phyloP scores from a whole-genome alignment of 2,113 vertebrate species.

The Hippocampus mohnikei region DNA sequence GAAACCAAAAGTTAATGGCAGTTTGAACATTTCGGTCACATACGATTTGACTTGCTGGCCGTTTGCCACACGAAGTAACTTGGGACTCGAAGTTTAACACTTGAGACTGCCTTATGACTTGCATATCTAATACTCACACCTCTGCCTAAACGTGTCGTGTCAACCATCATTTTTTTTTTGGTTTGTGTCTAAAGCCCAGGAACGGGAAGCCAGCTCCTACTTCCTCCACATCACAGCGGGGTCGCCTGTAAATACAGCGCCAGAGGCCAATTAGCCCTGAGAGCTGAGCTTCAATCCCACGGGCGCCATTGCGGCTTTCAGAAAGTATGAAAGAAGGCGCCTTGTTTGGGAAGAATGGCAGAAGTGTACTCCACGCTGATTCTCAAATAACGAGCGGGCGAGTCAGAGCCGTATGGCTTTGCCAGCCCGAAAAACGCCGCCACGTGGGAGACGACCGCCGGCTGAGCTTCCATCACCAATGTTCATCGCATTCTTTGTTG shows the following conservation, averaged over 20 bases:
- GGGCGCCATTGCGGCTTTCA: slow-evolving; percentile 51
- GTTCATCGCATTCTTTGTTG: neutral
- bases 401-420: slow-evolving; percentile 15
- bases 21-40: too few relatives aligned
- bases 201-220: slow-evolving; percentile 14
- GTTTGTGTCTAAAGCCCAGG: neutral
- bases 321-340: slow-evolving; percentile 48
- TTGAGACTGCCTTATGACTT: neutral
- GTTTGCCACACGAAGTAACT: neutral
- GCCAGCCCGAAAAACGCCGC: slow-evolving; percentile 23
- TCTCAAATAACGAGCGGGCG: slow-evolving; percentile 31
- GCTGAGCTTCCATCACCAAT: neutral
- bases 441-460: slow-evolving; percentile 25
- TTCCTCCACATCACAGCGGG: slow-evolving; percentile 48
- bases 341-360: slow-evolving; percentile 33
- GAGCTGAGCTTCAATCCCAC: slow-evolving; percentile 60
- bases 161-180: neutral
- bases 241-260: slow-evolving; percentile 55
- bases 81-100: neutral
- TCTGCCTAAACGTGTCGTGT: neutral
- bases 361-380: slow-evolving; percentile 31
- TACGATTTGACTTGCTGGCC: too few relatives aligned
- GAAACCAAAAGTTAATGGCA: too few relatives aligned
- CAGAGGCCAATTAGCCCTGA: slow-evolving; percentile 65
- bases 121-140: neutral